Evolutionary conservation across 2,797 vertebrate species (phyloP), one percentile per base, ranked within the genome.

Genomic region (Prunella strophiata): DNA sequence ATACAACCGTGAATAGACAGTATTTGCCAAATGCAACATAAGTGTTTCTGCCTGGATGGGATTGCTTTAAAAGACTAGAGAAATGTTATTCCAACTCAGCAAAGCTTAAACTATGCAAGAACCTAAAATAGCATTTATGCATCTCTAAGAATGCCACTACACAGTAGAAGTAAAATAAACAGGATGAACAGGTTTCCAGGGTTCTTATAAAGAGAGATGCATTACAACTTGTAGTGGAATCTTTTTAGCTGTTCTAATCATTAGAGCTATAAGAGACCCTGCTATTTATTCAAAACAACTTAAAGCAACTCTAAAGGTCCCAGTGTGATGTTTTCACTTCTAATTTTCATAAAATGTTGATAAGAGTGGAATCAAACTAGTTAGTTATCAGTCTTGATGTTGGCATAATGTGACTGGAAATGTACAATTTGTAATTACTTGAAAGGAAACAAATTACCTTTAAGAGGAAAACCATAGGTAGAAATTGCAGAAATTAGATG

Each of bases 401-500:
- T 87, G 84, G 96, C 97, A 97, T 97, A 94, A 97, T 96, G 95
- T 96, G 92, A 96, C 94, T 97, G 94, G 92, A 97, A 98, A 97
- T 93, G 96, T 97, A 97, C 97, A 97, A 97, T 98, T 97, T 97
- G 97, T 96, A 98, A 98, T 98, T 98, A 98, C 97, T 97, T 97
- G 97, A 98, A 97, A 98, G 97, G 97, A 98, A 98, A 97, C 97
- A 97, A 98, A 98, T 98, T 98, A 98, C 96, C 96, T 97, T 97
- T 97, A 97, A 98, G 97, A 97, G 97, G 97, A 94, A 98, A 98
- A 97, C 97, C 98, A 97, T 98, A 97, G 98, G 97, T 98, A 98
- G 97, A 98, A 98, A 98, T 97, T 97, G 96, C 97, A 97, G 96
- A 97, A 97, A 97, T 97, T 97, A 98, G 96, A 96, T 94, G 94